Evolutionary conservation across 2,113 vertebrate genomes (phyloP), one percentile per base, ranked within the genome.

Genomic region (Psephotus haematonotus): DNA sequence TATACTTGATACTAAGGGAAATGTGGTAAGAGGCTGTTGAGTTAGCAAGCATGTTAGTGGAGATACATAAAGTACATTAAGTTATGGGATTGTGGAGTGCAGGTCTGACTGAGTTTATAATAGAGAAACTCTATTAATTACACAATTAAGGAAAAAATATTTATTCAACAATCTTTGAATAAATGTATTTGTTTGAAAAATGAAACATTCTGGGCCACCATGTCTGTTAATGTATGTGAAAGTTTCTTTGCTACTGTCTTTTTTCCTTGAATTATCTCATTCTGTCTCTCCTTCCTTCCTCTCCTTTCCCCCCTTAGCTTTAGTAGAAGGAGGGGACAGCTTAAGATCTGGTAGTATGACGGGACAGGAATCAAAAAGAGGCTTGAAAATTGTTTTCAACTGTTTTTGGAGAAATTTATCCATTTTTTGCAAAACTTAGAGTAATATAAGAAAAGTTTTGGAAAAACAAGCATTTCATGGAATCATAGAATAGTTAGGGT

Each of bases 41-140:
- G 74, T 86, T 49, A 89, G 95, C 80, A 94, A 24, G 41, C 47
- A 7, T 39, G 57, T 10, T 96, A 97, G 96, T 93, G 74, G 65
- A 79, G 77, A 79, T 41, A 35, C 52, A 93, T 92, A 94, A 90
- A 96, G 43, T 80, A 43, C 69, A 64, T 86, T 81, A 83, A 71
- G 68, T 63, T 60, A 81, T 74, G 86, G 52, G 33, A 44, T 29
- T 70, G 44, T 75, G 55, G 57, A 83, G 28, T 39, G 29, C 2
- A 71, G 86, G 17, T 33, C 53, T 84, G 76, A 31, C 52, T 82
- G 62, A 64, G 17, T 27, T 86, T 81, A 84, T 79, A 50, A 65
- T 37, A 55, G 5, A 31, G 17, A 93, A 78, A 69, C 9, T n/a
- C 29, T 60, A 67, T 68, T 68, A 44, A 90, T 52, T 41, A 16